phyloP scores from a whole-genome alignment of 2,797 vertebrate species.

The Hoplostethus atlanticus region DNA sequence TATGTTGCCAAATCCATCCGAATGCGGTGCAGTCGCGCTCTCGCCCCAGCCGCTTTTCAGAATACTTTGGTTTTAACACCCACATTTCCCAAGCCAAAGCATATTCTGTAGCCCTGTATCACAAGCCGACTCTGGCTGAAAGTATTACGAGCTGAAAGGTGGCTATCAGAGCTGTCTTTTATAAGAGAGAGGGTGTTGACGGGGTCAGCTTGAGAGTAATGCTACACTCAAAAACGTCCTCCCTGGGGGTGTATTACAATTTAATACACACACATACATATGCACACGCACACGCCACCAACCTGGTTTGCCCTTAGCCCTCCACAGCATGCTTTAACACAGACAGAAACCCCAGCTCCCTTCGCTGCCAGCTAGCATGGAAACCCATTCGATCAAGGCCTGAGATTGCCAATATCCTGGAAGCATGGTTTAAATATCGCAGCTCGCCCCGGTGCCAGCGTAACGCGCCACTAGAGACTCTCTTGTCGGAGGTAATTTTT shows the following conservation, averaged over 20 bases:
- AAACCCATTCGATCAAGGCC: slow-evolving; percentile 63
- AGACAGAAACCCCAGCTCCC: slow-evolving; percentile 45
- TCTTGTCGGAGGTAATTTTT: slow-evolving; percentile 65
- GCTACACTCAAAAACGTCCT: slow-evolving; percentile 57
- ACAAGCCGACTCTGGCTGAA: slow-evolving; percentile 32
- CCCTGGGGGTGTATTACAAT: slow-evolving; percentile 58
- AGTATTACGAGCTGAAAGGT: slow-evolving; percentile 63
- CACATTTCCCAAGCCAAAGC: slow-evolving; percentile 56
- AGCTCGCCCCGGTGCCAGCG: slow-evolving; percentile 61
- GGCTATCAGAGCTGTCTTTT: slow-evolving; percentile 60
- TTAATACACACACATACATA: slow-evolving; percentile 13
- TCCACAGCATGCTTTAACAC: slow-evolving; percentile 45
- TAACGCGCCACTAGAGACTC: slow-evolving; percentile 69
- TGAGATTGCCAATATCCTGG: slow-evolving; percentile 72
- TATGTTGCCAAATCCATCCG: slow-evolving; percentile 58
- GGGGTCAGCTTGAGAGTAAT: slow-evolving; percentile 60
- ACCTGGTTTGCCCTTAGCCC: slow-evolving; percentile 39
- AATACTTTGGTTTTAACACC: slow-evolving; percentile 57
- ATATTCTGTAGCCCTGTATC: slow-evolving; percentile 61
- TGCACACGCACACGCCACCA: slow-evolving; percentile 37
- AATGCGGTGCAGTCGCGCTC: slow-evolving; percentile 58
- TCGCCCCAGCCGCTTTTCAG: slow-evolving; percentile 62
- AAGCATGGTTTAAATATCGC: slow-evolving; percentile 72
- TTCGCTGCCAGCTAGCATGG: slow-evolving; percentile 59
- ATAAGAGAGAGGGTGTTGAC: slow-evolving; percentile 54